Percentiles rank a stretch among this genome's conserved stretches.
These are phyloP conservation scores for Halcyon leucocephala DNA, from an alignment of 2,797 vertebrate genomes.

Conservation along the genomic window DNA sequence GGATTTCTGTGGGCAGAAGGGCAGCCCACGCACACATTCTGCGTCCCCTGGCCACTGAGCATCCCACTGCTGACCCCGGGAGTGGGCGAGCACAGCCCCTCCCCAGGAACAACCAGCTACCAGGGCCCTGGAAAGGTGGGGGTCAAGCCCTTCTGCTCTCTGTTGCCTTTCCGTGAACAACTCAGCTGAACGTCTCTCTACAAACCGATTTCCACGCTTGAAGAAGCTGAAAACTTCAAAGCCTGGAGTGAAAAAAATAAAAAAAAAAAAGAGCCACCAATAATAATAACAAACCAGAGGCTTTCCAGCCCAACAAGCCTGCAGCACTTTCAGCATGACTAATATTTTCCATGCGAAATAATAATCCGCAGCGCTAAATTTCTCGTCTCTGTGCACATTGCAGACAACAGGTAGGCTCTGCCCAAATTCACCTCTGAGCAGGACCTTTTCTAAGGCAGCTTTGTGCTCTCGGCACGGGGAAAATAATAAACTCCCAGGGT, in stretches of 20 bases:
- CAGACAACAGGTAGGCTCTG: conserved; percentile 40
- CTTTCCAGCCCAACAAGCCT: conserved; percentile 16
- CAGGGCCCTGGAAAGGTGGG: neutral
- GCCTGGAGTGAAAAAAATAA: neutral
- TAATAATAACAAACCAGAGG: neutral
- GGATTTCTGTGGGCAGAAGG: neutral
- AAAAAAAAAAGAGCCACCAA: neutral
- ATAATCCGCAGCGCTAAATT: neutral
- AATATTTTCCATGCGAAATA: conserved; percentile 14
- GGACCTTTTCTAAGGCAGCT: neutral
- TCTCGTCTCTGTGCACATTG: neutral
- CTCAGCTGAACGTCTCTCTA: neutral
- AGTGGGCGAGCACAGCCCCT: accelerated
- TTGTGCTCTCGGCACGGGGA: accelerated
- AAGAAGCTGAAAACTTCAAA: conserved; percentile 48
- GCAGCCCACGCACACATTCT: accelerated
- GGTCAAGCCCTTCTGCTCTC: neutral
- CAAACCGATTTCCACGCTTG: neutral
- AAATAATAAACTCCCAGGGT: neutral
- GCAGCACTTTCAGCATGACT: conserved; percentile 35
- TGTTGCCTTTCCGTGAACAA: neutral
- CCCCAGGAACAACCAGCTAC: neutral
- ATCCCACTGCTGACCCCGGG: neutral
- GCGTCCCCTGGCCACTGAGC: neutral
- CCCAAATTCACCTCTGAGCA: neutral